These are phyloP conservation scores for Oxytorus armatus DNA, from an alignment of 2,888 invertebrate species.

Conservation along the genomic window DNA sequence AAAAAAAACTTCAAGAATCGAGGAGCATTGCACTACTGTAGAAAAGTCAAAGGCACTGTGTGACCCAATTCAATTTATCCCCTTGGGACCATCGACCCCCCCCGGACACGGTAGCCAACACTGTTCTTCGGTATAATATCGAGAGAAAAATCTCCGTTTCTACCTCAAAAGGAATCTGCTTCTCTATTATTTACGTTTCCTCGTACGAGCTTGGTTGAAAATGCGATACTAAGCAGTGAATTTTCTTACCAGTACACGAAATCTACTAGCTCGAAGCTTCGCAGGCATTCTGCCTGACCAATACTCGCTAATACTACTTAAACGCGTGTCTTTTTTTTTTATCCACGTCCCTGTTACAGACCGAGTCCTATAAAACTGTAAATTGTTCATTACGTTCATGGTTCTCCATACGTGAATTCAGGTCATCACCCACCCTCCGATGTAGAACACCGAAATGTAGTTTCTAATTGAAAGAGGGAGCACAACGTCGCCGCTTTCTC, in stretches of 20 bases:
- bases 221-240: slow-evolving; percentile 10
- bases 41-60: slow-evolving; percentile 55
- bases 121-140: slow-evolving; percentile 39
- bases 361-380: no score
- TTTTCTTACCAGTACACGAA: slow-evolving; percentile 1
- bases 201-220: background rate
- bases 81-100: slow-evolving; percentile 56
- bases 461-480: slow-evolving; percentile 38
- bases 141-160: slow-evolving; percentile 35
- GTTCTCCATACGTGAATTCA: slow-evolving; percentile 35
- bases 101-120: slow-evolving; percentile 31
- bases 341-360: background rate
- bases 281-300: slow-evolving; percentile 19
- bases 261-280: background rate
- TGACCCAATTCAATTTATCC: slow-evolving; percentile 58
- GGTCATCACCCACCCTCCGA: slow-evolving; percentile 34
- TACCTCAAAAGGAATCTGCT: slow-evolving; percentile 15
- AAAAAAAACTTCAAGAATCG: slow-evolving; percentile 42
- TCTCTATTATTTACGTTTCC: slow-evolving; percentile 48
- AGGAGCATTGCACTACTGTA: slow-evolving; percentile 52
- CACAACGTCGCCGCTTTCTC: slow-evolving; percentile 15
- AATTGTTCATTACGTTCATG: slow-evolving; percentile 8
- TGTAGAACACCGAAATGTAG: slow-evolving; percentile 44
- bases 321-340: background rate
- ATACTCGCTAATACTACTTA: slow-evolving; percentile 26